A percentile compares a stretch with the other conserved stretches of the same genome.
phyloP scores from a whole-genome alignment of 92 coral and sea anemone genomes.

The Plumapathes pennacea region DNA sequence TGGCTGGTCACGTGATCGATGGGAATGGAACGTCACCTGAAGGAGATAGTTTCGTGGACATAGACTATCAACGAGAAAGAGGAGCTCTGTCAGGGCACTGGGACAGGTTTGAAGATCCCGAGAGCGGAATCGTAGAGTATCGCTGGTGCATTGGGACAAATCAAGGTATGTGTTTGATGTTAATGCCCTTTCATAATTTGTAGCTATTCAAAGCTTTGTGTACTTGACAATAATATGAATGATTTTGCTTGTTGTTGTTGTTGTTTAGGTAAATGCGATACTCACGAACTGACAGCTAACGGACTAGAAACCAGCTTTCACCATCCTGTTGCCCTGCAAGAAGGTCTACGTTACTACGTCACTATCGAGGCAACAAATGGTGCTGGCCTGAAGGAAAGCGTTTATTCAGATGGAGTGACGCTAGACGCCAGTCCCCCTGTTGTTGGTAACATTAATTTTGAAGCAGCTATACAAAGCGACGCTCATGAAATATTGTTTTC shows the following conservation, averaged over 20 bases:
- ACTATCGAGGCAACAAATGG: conserved; percentile 87
- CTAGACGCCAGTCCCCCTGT: conserved; percentile 75
- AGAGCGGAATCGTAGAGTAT: conserved; percentile 77
- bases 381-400: conserved; percentile 70
- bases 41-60: conserved; percentile 22
- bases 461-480: conserved; percentile 39
- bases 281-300: conserved; percentile 48
- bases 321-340: conserved; percentile 32
- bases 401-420: conserved; percentile 79
- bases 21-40: conserved; percentile 58
- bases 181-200: not conserved
- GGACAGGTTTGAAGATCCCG: conserved; percentile 76
- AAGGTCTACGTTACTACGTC: conserved; percentile 67
- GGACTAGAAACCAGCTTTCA: conserved; percentile 47
- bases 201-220: not conserved
- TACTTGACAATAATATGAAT: not conserved
- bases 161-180: conserved; percentile 52
- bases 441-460: conserved; percentile 26
- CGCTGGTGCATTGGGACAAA: conserved; percentile 79
- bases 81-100: conserved; percentile 68
- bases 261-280: conserved; percentile 68
- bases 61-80: conserved; percentile 63
- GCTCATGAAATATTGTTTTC: conserved; percentile 27
- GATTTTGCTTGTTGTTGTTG: not conserved
- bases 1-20: conserved; percentile 73